Conservation (phyloP, 2,113 vertebrate genomes). For the Callionymus lyra region DNA sequence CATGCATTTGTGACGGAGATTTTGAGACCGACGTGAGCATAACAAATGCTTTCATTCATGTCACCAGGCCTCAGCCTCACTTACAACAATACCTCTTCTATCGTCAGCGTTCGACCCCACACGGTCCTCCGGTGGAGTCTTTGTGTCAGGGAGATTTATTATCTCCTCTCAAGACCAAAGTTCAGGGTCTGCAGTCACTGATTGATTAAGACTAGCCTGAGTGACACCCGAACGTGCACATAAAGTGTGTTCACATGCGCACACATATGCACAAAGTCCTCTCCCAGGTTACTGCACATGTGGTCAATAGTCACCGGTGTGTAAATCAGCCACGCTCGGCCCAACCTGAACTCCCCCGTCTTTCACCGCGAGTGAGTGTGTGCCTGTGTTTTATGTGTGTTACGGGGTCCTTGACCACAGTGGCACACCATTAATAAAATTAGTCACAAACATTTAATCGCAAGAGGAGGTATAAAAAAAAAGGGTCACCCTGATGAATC, state of each 20-base stretch:
- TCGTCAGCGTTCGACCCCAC: not conserved
- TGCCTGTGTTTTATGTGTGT: constrained; percentile 5
- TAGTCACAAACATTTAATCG: constrained; percentile 15
- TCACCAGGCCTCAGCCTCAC: no score
- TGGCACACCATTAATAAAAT: constrained; percentile 42
- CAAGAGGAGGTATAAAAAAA: constrained; percentile 17
- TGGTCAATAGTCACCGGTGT: constrained; percentile 46
- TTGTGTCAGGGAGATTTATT: constrained; percentile 40
- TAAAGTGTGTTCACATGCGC: constrained; percentile 11
- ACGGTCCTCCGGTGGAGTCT: constrained; percentile 7
- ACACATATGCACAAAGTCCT: constrained; percentile 10
- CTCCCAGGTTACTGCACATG: constrained; percentile 39
- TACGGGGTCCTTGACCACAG: constrained; percentile 30
- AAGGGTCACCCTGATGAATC: constrained; percentile 18
- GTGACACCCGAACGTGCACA: constrained; percentile 20
- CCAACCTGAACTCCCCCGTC: constrained; percentile 13
- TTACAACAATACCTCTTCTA: not conserved
- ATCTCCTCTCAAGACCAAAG: constrained; percentile 36
- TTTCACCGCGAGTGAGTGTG: not conserved
- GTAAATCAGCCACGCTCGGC: constrained; percentile 38
- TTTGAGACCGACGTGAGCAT: no score
- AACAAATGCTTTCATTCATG: no score
- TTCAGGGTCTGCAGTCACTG: constrained; percentile 53
- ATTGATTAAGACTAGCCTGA: constrained; percentile 42
- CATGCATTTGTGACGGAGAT: no score